Evolutionary conservation across 1,140 invertebrate genomes (phyloP), one percentile per base, ranked within the genome.

Genomic region (Conus ventricosus): DNA sequence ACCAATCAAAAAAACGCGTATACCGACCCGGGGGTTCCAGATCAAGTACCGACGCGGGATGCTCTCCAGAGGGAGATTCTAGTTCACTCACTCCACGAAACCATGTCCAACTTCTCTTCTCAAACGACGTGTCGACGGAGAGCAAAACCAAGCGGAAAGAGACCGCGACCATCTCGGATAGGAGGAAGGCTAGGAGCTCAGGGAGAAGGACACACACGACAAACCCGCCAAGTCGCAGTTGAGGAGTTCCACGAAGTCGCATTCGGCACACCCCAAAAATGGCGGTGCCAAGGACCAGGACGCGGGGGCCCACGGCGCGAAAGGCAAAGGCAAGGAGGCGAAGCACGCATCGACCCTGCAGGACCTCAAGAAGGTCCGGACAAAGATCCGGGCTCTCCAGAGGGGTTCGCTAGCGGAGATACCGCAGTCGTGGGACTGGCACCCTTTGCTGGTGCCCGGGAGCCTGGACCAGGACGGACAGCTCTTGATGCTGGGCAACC

Each of bases 401-500:
- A 60, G 57, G 57, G 15, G 57, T 60, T 15, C 8, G 57, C 57
- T 60, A 15, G 1, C n/a, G 54, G 39, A 17, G 23, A 15, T 82
- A 3, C 75, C 54, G 15, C 17, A 39, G 39, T 39, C 23, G 11
- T 13, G 23, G 11, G 67, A 71, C 6, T 71, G 67, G 67, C 67
- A 71, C 67, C 67, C 67, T 13, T 20, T 71, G 67, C 11, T 71
- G 67, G 67, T 17, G 17, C 17, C 67, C 67, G 20, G 15, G 13
- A 20, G 67, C 17, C 17, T 71, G 27, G 17, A 15, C 27, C 17
- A 87, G 23, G 39, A 87, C 55, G 81, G 53, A 10, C 20, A 83
- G n/a, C 81, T 57, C 93, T 93, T 91, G 55, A 76, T 95, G 60
- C 80, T 92, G 67, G 92, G 93, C 84, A 95, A 95, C 87, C 88